These are phyloP conservation scores for Eristalis tenax DNA, from an alignment of 2,888 invertebrate species.

Conservation along the genomic window DNA sequence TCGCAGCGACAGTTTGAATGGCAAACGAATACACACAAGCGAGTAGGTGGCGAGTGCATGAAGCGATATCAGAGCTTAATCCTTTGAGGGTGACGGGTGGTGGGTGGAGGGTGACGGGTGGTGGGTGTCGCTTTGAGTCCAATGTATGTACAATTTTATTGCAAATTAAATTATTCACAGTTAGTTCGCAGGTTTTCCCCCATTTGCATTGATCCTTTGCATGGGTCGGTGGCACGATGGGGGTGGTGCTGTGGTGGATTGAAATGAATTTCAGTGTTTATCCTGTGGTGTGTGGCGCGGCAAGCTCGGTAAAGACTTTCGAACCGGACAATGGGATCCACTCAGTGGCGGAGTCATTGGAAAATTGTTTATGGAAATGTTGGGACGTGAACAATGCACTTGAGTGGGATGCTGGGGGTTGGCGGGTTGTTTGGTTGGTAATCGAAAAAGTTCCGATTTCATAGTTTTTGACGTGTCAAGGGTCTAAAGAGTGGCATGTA, in stretches of 20 bases:
- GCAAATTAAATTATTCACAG: conserved; percentile 40
- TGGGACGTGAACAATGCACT: not conserved
- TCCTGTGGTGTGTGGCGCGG: not conserved
- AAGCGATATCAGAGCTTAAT: not conserved
- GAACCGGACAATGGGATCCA: conserved; percentile 32
- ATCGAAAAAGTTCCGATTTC: not conserved
- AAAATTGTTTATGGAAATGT: conserved; percentile 2
- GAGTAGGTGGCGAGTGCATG: conserved; percentile 4
- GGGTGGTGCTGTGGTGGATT: no score
- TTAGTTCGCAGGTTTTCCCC: conserved; percentile 3
- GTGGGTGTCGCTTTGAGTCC: not conserved
- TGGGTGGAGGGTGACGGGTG: not conserved
- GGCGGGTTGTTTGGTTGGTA: not conserved
- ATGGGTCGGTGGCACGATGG: not conserved
- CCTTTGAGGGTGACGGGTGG: not conserved
- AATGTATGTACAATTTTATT: conserved; percentile 49
- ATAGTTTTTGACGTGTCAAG: not conserved
- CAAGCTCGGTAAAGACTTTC: not conserved
- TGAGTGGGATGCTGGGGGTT: not conserved
- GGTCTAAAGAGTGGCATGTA: not conserved
- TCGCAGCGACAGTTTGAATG: conserved; percentile 55
- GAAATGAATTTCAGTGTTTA: conserved; percentile 32
- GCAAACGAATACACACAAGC: conserved; percentile 14
- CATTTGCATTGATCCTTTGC: conserved; percentile 25
- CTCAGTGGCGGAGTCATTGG: conserved; percentile 15